Base-by-base conservation (phyloP, 2,797 vertebrate genomes). In the Sebastes hopkinsi region DNA sequence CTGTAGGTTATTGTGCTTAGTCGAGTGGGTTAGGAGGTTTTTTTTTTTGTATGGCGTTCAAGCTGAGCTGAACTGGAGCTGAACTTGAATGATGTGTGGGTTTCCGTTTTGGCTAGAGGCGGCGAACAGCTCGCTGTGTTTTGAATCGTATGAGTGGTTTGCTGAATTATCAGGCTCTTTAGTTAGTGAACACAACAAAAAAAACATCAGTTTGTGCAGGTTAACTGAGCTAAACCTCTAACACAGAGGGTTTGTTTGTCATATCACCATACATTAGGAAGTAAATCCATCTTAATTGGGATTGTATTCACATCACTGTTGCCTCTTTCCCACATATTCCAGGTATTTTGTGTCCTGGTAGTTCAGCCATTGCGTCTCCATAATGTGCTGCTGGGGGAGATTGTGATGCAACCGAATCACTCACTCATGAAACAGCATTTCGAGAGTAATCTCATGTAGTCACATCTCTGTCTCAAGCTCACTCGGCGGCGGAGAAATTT, bases 351-450 rank as follows among this genome's bases (percentile, higher is more conserved):
- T 23, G 68, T 38, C 60, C 70, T 62, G 36, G 30, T 61, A 69
- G 69, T 75, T 71, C 27, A 55, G 62, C 36, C 65, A 77, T 89
- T 66, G 74, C 32, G 78, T 71, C 56, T 83, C 70, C 46, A 72
- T 82, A 82, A 91, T 79, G 67, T 71, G 83, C 79, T 82, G 77
- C 75, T 16, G 58, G 84, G 14, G 76, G 62, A 81, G 58, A 85
- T 38, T 42, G 79, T 84, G 80, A 85, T 82, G 76, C 85, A 88
- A 87, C 79, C 8, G 64, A 85, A 77, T 77, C 80, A 58, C 78
- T 89, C 79, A 59, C 58, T 87, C 80, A 83, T 82, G 88, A 90
- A 90, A 88, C 89, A 67, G 65, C 66, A 67, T 85, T 89, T 76
- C 68, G 50, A 82, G 82, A 77, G 65, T 75, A 82, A 84, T 90